Conservation (phyloP, 2,113 vertebrate species). For the Phodopus roborovskii region DNA sequence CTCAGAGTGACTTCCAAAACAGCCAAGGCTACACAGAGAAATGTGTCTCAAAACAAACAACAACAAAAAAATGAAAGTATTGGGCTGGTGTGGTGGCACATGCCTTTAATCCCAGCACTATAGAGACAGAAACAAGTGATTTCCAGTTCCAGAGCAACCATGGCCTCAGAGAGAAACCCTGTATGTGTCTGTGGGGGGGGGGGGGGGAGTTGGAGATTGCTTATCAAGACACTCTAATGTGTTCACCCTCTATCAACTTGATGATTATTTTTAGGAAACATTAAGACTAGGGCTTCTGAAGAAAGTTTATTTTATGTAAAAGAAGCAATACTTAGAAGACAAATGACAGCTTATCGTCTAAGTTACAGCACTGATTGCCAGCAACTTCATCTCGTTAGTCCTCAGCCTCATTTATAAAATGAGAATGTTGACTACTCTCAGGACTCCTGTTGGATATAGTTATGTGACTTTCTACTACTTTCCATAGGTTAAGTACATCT, state of each 20-base stretch:
- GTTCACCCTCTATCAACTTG: neutral
- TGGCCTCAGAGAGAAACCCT: neutral
- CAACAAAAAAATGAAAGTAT: no score
- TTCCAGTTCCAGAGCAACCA: neutral
- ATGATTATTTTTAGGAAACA: neutral
- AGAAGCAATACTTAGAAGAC: neutral
- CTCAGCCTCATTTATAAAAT: constrained; percentile 9
- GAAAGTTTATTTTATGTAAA: neutral
- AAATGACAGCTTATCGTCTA: neutral
- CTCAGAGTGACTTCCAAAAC: neutral
- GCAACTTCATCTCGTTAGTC: neutral
- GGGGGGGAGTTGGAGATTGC: neutral
- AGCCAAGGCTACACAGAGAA: neutral
- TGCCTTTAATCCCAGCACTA: no score
- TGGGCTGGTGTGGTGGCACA: no score
- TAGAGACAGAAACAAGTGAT: no score
- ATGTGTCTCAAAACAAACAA: no score
- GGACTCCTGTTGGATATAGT: neutral
- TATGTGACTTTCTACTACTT: neutral
- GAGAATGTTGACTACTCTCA: neutral
- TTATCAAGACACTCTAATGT: neutral
- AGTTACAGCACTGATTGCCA: neutral
- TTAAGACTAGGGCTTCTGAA: neutral
- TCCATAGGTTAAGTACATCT: neutral
- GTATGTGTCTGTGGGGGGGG: neutral